Conservation (phyloP, 2,888 invertebrate genomes). For the Oxycera nigricornis region DNA sequence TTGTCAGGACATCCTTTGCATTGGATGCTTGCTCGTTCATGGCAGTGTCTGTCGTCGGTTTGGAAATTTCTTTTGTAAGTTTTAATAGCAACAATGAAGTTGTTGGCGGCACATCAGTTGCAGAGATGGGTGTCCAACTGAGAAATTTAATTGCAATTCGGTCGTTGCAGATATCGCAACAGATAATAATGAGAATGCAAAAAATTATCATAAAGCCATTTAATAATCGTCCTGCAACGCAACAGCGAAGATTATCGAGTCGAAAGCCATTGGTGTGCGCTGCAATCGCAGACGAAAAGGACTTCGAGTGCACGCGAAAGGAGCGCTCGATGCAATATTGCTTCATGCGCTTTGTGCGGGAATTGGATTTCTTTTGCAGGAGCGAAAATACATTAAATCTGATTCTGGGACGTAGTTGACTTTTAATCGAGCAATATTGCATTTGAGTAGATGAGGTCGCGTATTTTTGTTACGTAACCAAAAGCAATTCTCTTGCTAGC, state of each 20-base stretch:
- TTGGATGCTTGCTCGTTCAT: background rate
- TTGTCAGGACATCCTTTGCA: background rate
- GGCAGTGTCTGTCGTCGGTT: constrained; percentile 27
- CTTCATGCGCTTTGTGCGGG: background rate
- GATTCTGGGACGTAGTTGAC: background rate
- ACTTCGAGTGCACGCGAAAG: background rate
- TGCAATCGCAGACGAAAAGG: background rate
- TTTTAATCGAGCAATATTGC: background rate
- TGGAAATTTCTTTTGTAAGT: constrained; percentile 41
- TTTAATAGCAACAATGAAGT: constrained; percentile 42
- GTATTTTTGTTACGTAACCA: too few relatives aligned
- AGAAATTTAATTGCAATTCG: constrained; percentile 48
- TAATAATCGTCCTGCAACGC: constrained; percentile 10
- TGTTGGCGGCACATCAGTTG: constrained; percentile 44
- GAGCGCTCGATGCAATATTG: background rate
- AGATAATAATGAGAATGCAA: constrained; percentile 14
- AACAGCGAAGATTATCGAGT: constrained; percentile 21
- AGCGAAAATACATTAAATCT: background rate
- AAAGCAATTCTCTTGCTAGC: background rate
- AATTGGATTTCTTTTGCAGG: background rate
- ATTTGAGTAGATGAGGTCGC: background rate
- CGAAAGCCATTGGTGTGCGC: background rate
- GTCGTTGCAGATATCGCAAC: constrained; percentile 31
- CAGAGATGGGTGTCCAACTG: constrained; percentile 48
- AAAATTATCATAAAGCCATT: constrained; percentile 32